Base-by-base conservation (phyloP, 35 echinoderm and acorn worm species). In the Heliocidaris erythrogramma region DNA sequence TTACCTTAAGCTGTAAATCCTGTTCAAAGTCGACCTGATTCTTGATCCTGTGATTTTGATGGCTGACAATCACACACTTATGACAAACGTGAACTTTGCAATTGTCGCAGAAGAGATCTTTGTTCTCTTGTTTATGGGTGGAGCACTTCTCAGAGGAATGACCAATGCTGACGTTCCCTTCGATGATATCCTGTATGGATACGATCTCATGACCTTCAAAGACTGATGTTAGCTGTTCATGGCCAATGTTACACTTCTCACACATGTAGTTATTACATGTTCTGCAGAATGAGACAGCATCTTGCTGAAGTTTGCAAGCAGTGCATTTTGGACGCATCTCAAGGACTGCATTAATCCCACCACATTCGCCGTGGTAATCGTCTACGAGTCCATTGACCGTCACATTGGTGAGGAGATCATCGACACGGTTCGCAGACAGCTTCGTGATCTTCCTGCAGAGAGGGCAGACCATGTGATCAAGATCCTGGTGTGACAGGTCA, bases 401-500 rank as follows among this genome's bases (percentile, higher is more conserved):
- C 31, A 86, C 85, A 86, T 86, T 86, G 85, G 85, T 29, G n/a
- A 32, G 85, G n/a, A 86, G 21, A 32, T 32, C 85, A 86, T 86
- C 85, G n/a, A 86, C 85, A 86, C 85, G 85, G n/a, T 86, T 86
- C 85, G n/a, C 85, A 32, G 27, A 32, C n/a, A 86, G 21, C 85
- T 29, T 29, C 1, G 85, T 86, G 85, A 86, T 86, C 4, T 86
- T 32, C 31, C 85, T 86, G 85, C 85, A 86, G 85, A 86, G n/a
- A 86, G 85, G 85, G 21, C 85, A 86, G 5, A 86, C 21, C 85
- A 86, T 86, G 85, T 86, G 85, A 32, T 86, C 85, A 7, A 30
- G 85, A 86, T 86, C 85, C 85, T 86, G n/a, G 31, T 32, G 21
- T 12, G 85, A 30, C 9, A 29, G 27, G 85, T 86, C 85, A 29